These are phyloP conservation scores for Palythoa heliodiscus DNA, from an alignment of 92 coral and sea anemone genomes.

Conservation along the genomic window DNA sequence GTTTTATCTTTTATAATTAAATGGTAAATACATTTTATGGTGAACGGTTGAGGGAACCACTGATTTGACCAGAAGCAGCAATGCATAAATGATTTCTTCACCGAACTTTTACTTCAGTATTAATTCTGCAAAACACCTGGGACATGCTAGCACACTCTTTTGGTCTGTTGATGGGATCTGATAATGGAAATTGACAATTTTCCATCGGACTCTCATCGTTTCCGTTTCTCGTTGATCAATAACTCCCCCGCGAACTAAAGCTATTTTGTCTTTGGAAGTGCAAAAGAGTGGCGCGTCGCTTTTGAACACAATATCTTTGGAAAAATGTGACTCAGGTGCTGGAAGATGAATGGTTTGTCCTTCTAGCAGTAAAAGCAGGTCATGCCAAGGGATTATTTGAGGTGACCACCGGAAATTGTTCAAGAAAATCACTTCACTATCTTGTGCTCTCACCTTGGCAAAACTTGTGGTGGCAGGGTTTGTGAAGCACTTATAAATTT, in stretches of 20 bases:
- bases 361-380: constrained; percentile 18
- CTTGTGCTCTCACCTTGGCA: constrained; percentile 49
- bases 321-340: background rate
- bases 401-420: constrained; percentile 45
- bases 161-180: constrained; percentile 6
- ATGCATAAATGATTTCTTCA: too few species aligned
- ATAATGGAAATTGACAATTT: constrained; percentile 12
- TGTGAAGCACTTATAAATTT: constrained; percentile 37
- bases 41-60: constrained; percentile 20
- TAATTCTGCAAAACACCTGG: constrained; percentile 18
- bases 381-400: constrained; percentile 38
- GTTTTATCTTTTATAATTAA: background rate
- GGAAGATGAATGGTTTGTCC: constrained; percentile 17
- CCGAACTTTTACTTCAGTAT: background rate
- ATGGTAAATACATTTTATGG: background rate
- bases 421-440: constrained; percentile 30
- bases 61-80: background rate
- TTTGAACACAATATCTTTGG: constrained; percentile 21
- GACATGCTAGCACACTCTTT: background rate
- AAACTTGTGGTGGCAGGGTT: constrained; percentile 51
- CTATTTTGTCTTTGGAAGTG: constrained; percentile 7
- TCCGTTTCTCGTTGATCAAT: constrained; percentile 34
- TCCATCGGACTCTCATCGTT: constrained; percentile 33
- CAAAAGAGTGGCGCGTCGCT: constrained; percentile 8
- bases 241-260: constrained; percentile 23